Base-by-base conservation (phyloP, 2,888 invertebrate species). In the Limnephilus marmoratus region DNA sequence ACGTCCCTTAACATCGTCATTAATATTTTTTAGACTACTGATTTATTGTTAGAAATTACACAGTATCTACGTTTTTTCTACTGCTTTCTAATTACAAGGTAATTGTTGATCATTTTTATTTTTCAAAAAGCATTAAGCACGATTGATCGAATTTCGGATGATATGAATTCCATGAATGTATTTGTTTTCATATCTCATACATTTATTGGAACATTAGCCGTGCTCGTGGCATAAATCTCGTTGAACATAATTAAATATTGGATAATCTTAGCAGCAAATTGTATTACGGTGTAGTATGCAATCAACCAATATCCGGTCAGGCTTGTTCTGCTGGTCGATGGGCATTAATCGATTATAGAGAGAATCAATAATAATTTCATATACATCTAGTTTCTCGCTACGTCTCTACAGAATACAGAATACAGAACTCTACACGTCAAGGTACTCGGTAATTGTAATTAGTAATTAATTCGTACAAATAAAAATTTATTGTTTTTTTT, bases 191-290 rank as follows among this genome's bases (percentile, higher is more conserved):
- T 49, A 29, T 85, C 34, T 85, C 34, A 41, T 85, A n/a, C 13
- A 85, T 85, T 85, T 9, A 85, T 68, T 53, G 13, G 18, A 86
- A 49, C 86, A 49, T 49, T 86, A 86, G n/a, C 24, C 86, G 34
- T 87, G 87, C 53, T 87, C 68, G 29, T 37, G 53, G 31, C 87
- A 53, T 87, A 87, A 53, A 87, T 87, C 87, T 87, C 34, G 34
- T 49, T 87, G 49, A 87, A 53, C 45, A 87, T 87, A 87, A 87
- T 87, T 87, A 87, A 86, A 87, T 87, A 87, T 87, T 68, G 68
- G 68, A 87, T 68, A 87, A 87, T 87, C 18, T 87, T 87, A 29
- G 87, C 53, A 49, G 87, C 31, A 49, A 87, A 87, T 87, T 87
- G 87, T 31, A 87, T 68, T 87, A 87, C 87, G 15, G 87, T 53